Evolutionary conservation across 2,888 invertebrate genomes (phyloP), one percentile per base, ranked within the genome.

Genomic region (Yponomeuta plumbellus): DNA sequence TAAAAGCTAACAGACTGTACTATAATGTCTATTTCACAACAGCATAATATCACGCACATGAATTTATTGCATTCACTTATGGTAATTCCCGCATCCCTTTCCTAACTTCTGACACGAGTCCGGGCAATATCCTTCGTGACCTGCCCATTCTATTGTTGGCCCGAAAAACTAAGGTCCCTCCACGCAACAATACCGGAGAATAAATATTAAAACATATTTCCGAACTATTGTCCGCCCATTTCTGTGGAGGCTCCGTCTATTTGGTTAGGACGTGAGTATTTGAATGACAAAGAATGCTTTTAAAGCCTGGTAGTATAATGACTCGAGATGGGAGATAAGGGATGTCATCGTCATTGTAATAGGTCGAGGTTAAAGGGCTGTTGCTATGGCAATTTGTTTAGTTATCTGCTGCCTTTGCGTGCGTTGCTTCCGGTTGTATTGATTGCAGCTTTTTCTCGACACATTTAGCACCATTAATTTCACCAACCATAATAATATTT

Each of bases 141-240:
- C 67, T 69, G 67, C 57, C 69, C 69, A 70, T 68, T 59, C 70
- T 67, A 71, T 73, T 74, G 73, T 74, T 71, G 68, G 63, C 66
- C 58, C 64, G 65, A 44, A 23, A 63, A 67, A 72, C 70, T 71
- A 72, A 69, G 66, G 69, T 63, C 52, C 44, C 6, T 63, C 23
- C 59, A 40, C 21, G 44, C 44, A 22, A 63, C 63, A 63, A 63
- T 63, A 22, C 44, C 3, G 22, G 21, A 52, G 44, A 63, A 61
- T 61, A 34, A 63, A 63, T 63, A 63, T 20, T 20, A 63, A 63
- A 40, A 23, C 23, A 61, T 61, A 61, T 61, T 34, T 61, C 44
- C 44, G 21, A 59, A 23, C 59, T 59, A 21, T 59, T 22, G 59
- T 59, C 13, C 23, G 44, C 44, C 44, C 34, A 57, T 21, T 59